Conservation (phyloP, 1,140 invertebrate genomes). For the Asbolus verrucosus region DNA sequence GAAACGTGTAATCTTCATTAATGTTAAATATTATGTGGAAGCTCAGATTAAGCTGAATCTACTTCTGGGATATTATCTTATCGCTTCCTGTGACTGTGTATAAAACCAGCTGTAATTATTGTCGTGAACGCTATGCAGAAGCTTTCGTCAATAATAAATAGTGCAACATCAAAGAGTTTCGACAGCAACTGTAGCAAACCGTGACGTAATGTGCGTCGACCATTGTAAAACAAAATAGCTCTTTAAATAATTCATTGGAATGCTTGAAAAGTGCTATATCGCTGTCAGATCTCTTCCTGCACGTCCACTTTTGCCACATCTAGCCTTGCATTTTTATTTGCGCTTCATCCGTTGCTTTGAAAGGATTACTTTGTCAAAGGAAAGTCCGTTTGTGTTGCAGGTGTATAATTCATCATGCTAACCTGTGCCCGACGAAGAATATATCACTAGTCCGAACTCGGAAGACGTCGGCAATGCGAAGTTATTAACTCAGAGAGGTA, state of each 20-base stretch:
- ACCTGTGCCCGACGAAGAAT: not conserved
- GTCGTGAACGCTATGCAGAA: slow-evolving; percentile 16
- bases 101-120: slow-evolving; percentile 15
- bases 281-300: slow-evolving; percentile 38
- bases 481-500: slow-evolving; percentile 52
- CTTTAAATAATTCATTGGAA: slow-evolving; percentile 42
- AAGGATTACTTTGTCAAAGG: slow-evolving; percentile 15
- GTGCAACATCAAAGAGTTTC: slow-evolving; percentile 31
- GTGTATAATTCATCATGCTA: too few species aligned
- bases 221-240: slow-evolving; percentile 37
- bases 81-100: slow-evolving; percentile 15
- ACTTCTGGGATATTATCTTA: slow-evolving; percentile 15
- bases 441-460: not conserved
- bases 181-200: slow-evolving; percentile 17
- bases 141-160: slow-evolving; percentile 31
- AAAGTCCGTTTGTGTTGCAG: not conserved
- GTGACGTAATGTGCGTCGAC: slow-evolving; percentile 16
- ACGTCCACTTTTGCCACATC: slow-evolving; percentile 3
- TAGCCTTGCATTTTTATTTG: slow-evolving; percentile 31
- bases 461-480: slow-evolving; percentile 33
- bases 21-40: too few species aligned
- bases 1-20: too few species aligned
- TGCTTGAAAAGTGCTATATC: slow-evolving; percentile 44
- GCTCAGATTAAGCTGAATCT: not conserved
- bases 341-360: slow-evolving; percentile 40